Base-by-base conservation (phyloP, 2,888 invertebrate genomes). In the Noctuana brunneofusca region DNA sequence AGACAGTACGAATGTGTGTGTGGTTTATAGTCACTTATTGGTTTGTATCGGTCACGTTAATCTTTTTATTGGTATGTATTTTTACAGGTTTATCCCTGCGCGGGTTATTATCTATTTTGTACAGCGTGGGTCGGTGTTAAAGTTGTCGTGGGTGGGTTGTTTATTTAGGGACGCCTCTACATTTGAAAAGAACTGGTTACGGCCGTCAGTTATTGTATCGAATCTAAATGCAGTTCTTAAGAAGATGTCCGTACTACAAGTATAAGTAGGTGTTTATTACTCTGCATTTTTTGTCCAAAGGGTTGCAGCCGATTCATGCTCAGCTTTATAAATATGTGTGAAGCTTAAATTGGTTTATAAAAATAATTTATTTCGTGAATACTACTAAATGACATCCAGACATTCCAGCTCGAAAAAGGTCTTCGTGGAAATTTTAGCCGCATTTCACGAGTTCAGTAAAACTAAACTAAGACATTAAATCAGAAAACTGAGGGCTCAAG, bases 131-230 rank as follows among this genome's bases (percentile, higher is more conserved):
- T 69, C 65, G 76, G 79, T 71, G 81, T 78, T 81, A 81, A 79
- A 81, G 76, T 74, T 71, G 63, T 80, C 79, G 88, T 87, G 83
- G 87, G 87, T 64, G 74, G 79, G 75, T 79, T 86, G 84, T 86
- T 85, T 87, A 88, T 89, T 83, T 83, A 84, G 78, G 75, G 75
- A 79, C 77, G 70, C 75, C 73, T 75, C 71, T 70, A 72, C 80
- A 81, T 81, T 81, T 82, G 78, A 76, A 78, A 68, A 71, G 76
- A 76, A 75, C 75, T 74, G 74, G 68, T 68, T 66, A 38, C 30
- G 30, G 24, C 53, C 57, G 60, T 65, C 63, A 58, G 60, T 65
- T 65, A 58, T 63, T 64, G 63, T 62, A 62, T 41, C 16, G 59
- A 30, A 59, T 59, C 59, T 59, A 32, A 58, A 59, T 59, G 52